Percentiles rank a stretch among this genome's conserved stretches.
Conservation (phyloP, 2,113 vertebrate species). For the Coptodon rendalli region DNA sequence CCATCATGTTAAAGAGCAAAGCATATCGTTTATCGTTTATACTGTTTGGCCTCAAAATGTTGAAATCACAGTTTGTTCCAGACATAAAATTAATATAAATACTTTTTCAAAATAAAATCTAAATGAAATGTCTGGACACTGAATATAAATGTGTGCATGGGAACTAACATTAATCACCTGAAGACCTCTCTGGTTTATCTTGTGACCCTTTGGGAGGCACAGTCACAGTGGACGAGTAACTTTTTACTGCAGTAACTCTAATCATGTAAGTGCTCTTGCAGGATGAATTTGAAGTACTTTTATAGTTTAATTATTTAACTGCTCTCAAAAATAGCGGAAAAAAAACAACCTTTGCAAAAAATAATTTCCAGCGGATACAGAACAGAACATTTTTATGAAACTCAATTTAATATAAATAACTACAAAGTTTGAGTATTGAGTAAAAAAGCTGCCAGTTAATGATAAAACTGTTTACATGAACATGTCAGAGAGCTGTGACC, state of each 20-base stretch:
- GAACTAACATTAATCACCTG: not conserved
- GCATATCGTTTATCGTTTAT: rapidly evolving
- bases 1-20: not conserved
- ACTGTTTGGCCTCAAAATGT: not conserved
- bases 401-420: not conserved
- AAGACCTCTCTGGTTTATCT: rapidly evolving
- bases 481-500: not conserved
- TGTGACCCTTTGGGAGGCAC: not conserved
- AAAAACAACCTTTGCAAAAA: not conserved
- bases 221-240: not conserved
- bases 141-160: not conserved
- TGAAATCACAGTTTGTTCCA: not conserved
- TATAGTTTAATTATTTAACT: not conserved
- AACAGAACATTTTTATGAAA: not conserved
- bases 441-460: not conserved
- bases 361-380: not conserved
- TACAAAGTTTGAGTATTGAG: not conserved
- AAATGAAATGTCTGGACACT: not conserved
- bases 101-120: not conserved
- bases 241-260: not conserved
- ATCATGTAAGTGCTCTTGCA: not conserved
- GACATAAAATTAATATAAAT: not conserved
- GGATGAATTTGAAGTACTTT: not conserved
- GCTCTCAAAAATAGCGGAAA: rapidly evolving
- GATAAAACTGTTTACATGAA: not conserved